phyloP scores from a whole-genome alignment of 2,797 vertebrate genomes.

The Sebastes diploproa region DNA sequence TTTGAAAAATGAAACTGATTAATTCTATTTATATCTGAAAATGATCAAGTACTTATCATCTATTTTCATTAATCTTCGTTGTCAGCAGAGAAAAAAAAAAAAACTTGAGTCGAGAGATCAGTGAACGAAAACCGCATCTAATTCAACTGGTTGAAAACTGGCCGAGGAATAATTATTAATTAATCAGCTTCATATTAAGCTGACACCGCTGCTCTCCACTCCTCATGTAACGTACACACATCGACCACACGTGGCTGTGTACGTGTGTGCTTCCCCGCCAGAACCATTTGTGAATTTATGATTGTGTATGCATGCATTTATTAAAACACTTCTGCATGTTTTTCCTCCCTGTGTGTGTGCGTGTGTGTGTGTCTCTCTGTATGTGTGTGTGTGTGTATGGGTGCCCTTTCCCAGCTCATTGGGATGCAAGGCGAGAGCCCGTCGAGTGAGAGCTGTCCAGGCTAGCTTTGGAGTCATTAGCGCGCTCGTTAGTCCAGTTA shows the following conservation, averaged over 20 bases:
- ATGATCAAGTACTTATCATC: conserved; percentile 67
- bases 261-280: conserved; percentile 17
- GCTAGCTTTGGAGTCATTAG: conserved; percentile 86
- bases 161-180: conserved; percentile 70
- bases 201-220: conserved; percentile 46
- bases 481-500: conserved; percentile 85
- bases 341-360: conserved; percentile 9
- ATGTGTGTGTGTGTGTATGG: conserved; percentile 12
- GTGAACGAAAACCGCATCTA: conserved; percentile 62
- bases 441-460: conserved; percentile 75
- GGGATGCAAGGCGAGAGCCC: conserved; percentile 74
- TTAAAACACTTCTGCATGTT: conserved; percentile 64
- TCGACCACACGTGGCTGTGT: not conserved
- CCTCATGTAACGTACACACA: conserved; percentile 12
- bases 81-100: conserved; percentile 40
- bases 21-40: conserved; percentile 63
- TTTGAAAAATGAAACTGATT: conserved; percentile 61
- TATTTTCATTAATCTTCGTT: conserved; percentile 72
- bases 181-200: conserved; percentile 73
- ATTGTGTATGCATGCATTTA: conserved; percentile 62
- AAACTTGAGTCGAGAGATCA: conserved; percentile 43
- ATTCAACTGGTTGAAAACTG: conserved; percentile 66
- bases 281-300: conserved; percentile 50
- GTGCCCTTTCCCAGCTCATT: conserved; percentile 78
- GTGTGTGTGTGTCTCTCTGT: not conserved